These are phyloP conservation scores for Halcyon chelicuti DNA, from an alignment of 2,797 vertebrate genomes.

Conservation along the genomic window DNA sequence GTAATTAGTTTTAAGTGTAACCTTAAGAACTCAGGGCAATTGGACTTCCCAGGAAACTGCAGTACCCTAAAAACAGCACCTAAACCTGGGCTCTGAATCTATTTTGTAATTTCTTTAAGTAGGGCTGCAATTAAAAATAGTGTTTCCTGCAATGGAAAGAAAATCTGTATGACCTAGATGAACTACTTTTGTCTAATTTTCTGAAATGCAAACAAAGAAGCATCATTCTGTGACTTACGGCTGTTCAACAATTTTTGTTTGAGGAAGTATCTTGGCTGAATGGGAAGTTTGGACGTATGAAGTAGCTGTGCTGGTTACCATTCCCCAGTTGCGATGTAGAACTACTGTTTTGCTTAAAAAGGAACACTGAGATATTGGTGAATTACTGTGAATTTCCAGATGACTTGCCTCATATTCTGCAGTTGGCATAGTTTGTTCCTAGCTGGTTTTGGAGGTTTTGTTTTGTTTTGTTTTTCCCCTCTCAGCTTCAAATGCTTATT, in stretches of 20 bases:
- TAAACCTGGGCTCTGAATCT: not conserved
- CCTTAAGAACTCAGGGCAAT: not conserved
- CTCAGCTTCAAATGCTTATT: not conserved
- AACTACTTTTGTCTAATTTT: not conserved
- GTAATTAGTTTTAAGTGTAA: not conserved
- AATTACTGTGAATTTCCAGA: conserved; percentile 19
- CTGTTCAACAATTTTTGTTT: not conserved
- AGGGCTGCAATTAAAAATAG: not conserved
- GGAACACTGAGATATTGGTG: not conserved
- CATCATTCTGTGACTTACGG: not conserved
- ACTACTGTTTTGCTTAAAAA: not conserved
- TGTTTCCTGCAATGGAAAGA: not conserved
- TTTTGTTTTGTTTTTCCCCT: not conserved
- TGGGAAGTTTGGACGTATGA: not conserved
- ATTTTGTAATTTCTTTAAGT: not conserved
- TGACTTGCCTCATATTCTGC: not conserved
- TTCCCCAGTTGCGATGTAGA: not conserved
- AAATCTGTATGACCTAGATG: not conserved
- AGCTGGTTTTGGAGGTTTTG: not conserved
- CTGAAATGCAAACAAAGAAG: not conserved
- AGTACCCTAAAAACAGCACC: not conserved
- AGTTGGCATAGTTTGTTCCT: not conserved
- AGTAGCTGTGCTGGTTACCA: not conserved
- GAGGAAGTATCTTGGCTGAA: not conserved
- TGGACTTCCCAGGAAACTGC: not conserved